A percentile compares a stretch with the other conserved stretches of the same genome.
phyloP scores from a whole-genome alignment of 2,797 vertebrate species.

The Chromis chromis region DNA sequence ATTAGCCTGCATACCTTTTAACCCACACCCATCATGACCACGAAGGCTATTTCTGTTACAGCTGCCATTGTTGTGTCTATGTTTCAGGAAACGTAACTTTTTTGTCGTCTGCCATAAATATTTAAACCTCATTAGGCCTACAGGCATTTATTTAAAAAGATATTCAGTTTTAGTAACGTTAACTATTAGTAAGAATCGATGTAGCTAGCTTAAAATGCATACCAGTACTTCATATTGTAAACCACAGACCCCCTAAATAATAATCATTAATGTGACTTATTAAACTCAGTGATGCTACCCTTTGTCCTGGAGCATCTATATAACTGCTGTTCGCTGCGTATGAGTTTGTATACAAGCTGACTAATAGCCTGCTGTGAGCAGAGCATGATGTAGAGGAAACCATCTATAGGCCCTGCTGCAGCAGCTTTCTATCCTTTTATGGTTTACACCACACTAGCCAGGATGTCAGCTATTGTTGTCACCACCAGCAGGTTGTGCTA shows the following conservation, averaged over 20 bases:
- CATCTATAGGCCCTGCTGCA: conserved; percentile 41
- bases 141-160: background rate
- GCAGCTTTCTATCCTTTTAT: conserved; percentile 2
- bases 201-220: background rate
- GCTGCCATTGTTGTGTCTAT: conserved; percentile 6
- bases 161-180: background rate
- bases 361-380: conserved; percentile 3
- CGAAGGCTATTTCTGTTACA: conserved; percentile 31
- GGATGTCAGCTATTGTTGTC: conserved; percentile 14
- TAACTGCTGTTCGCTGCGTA: background rate
- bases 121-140: background rate
- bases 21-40: conserved; percentile 58
- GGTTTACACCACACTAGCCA: conserved; percentile 13
- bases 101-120: background rate
- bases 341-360: background rate
- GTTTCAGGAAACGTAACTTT: background rate
- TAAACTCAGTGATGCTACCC: background rate
- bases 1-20: conserved; percentile 47
- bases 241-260: background rate
- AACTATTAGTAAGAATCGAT: too few species aligned
- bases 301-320: background rate
- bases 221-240: background rate
- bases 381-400: conserved; percentile 47
- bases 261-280: background rate
- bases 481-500: conserved; percentile 67